A percentile compares a stretch with the other conserved stretches of the same genome.
phyloP scores from a whole-genome alignment of 2,797 vertebrate genomes.

The Hippoglossus hippoglossus region DNA sequence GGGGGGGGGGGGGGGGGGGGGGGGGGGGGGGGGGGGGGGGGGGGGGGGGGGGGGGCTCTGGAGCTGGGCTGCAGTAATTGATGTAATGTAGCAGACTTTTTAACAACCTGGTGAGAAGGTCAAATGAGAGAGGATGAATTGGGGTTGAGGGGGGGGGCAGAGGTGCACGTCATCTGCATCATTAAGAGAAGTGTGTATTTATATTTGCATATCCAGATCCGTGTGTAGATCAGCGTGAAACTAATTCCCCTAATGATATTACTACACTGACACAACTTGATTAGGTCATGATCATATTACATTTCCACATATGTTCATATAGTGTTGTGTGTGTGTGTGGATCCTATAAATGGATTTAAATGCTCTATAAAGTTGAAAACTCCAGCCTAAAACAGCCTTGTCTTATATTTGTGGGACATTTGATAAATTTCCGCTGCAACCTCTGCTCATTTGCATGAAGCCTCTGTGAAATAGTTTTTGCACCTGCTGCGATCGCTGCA shows the following conservation, averaged over 20 bases:
- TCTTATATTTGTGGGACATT: conserved; percentile 60
- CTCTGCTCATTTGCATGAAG: conserved; percentile 77
- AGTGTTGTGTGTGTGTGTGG: conserved; percentile 9
- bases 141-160: conserved; percentile 6
- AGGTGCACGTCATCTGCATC: conserved; percentile 53
- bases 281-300: conserved; percentile 55
- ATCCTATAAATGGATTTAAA: conserved; percentile 43
- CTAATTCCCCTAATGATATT: conserved; percentile 68
- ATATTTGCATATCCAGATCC: conserved; percentile 56
- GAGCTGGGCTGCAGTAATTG: conserved; percentile 49
- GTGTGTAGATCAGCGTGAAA: conserved; percentile 60
- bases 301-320: too few species aligned
- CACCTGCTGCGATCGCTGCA: conserved; percentile 61
- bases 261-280: conserved; percentile 52
- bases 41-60: conserved; percentile 7
- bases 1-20: conserved; percentile 1
- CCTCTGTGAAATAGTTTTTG: conserved; percentile 51
- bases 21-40: conserved; percentile 2
- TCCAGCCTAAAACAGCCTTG: conserved; percentile 4
- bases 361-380: conserved; percentile 40
- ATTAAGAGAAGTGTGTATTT: conserved; percentile 68
- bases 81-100: conserved; percentile 56
- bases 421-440: conserved; percentile 63
- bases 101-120: conserved; percentile 69
- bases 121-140: conserved; percentile 36